Evolutionary conservation across 2,888 invertebrate species (phyloP), one percentile per base, ranked within the genome.

Genomic region (Tetranychus truncatus): DNA sequence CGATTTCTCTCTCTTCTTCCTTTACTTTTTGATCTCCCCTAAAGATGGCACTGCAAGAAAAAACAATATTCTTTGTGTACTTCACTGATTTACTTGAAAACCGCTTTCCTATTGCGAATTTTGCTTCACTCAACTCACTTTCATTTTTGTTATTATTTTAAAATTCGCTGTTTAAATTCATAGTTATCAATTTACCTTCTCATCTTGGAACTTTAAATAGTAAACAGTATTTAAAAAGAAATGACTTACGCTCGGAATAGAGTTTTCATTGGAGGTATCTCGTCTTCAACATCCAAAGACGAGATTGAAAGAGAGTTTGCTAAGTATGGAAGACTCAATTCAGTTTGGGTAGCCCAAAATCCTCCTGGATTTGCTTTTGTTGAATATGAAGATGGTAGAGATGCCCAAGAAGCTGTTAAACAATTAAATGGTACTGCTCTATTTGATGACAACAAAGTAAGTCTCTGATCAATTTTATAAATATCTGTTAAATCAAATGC

Each of bases 311-410:
- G 88, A 82, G 91, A 92, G 84, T 93, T 93, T 83, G 90, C 91
- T 81, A 92, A 92, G 85, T 93, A 89, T 84, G 93, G 93, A 80
- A 92, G 92, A 85, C 86, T 93, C 80, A 91, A 91, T 85, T 91
- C 90, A 80, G 92, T 92, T 79, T 93, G 92, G 92, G 91, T 91
- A 80, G 92, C 93, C 80, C 90, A 92, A 84, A 92, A 93, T 84
- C 93, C 93, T 80, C 77, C 77, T 21, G 77, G 93, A 81, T 94
- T 93, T 84, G 93, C 92, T 78, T 93, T 93, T 86, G 91, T 93
- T 83, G 92, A 93, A 85, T 94, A 92, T 84, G 89, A 89, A 83
- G 91, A 89, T 84, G 87, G 88, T 83, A 89, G 89, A 82, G 92
- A 93, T 84, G 93, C 93, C 66, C 91, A 92, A 83, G 88, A 90